Evolutionary conservation across 1,140 invertebrate species (phyloP).

Genomic region (Telenomus remus): DNA sequence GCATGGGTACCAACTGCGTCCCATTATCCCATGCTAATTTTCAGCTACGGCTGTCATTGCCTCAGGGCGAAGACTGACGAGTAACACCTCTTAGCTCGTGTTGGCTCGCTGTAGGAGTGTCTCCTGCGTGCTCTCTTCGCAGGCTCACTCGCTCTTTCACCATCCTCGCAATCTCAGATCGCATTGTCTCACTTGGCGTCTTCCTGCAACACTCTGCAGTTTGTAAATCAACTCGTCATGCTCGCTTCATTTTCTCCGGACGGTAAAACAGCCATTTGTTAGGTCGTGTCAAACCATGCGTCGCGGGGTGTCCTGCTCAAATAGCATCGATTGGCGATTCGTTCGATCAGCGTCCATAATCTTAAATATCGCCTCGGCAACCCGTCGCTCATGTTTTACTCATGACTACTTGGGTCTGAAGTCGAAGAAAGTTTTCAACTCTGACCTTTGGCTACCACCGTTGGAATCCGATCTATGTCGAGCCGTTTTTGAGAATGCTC

Average conservation of each 20-base stretch:
- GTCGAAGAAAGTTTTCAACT: conserved; percentile 41
- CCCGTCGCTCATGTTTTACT: conserved; percentile 44
- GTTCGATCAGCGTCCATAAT: conserved; percentile 73
- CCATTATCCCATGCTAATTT: conserved; percentile 77
- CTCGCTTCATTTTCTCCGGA: conserved; percentile 75
- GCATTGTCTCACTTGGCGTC: conserved; percentile 20
- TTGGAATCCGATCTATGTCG: conserved; percentile 2
- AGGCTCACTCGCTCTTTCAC: conserved; percentile 14
- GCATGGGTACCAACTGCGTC: conserved; percentile 69
- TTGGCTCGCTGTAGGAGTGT: conserved; percentile 70
- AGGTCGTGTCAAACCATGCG: conserved; percentile 71
- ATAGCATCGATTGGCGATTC: conserved; percentile 75
- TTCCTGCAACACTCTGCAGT: conserved; percentile 58
- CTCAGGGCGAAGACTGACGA: conserved; percentile 73
- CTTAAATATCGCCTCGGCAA: conserved; percentile 66
- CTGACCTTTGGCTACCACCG: conserved; percentile 34
- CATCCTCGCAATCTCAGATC: conserved; percentile 32
- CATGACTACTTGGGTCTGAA: conserved; percentile 20
- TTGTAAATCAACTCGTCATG: conserved; percentile 75
- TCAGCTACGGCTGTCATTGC: conserved; percentile 73
- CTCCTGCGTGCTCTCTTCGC: conserved; percentile 52
- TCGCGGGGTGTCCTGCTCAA: conserved; percentile 73
- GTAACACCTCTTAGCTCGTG: conserved; percentile 73
- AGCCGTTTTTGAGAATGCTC: conserved; percentile 13
- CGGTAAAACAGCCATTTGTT: conserved; percentile 76